phyloP scores from a whole-genome alignment of 2,888 invertebrate genomes.

The Trissolcus brochymenae region DNA sequence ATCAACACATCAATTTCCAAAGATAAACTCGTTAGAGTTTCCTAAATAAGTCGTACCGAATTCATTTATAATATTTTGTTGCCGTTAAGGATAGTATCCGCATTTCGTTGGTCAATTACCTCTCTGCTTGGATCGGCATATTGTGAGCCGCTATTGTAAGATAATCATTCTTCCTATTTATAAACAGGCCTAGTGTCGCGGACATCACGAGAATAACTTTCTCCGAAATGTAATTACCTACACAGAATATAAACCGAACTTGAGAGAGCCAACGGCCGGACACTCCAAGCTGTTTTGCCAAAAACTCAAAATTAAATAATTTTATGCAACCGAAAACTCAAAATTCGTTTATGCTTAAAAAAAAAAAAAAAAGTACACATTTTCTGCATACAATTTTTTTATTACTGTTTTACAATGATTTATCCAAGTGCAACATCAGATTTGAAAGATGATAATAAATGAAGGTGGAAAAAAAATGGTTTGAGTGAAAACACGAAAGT shows the following conservation, averaged over 20 bases:
- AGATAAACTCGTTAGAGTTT: conserved; percentile 33
- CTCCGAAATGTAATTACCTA: conserved; percentile 51
- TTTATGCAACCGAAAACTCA: too few relatives aligned
- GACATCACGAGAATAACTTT: conserved; percentile 46
- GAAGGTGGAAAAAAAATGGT: not conserved
- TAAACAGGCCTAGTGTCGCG: conserved; percentile 46
- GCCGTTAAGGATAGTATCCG: conserved; percentile 5
- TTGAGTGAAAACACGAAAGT: not conserved
- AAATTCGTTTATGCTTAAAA: too few relatives aligned
- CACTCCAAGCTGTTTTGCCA: not conserved
- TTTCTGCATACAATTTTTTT: too few relatives aligned
- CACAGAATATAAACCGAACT: conserved; percentile 3
- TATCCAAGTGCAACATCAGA: too few relatives aligned
- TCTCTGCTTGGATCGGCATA: conserved; percentile 14
- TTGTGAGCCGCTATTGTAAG: conserved; percentile 27
- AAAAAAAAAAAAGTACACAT: too few relatives aligned
- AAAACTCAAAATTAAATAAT: not conserved
- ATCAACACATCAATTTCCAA: conserved; percentile 18
- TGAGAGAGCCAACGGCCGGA: not conserved
- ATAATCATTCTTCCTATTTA: conserved; percentile 54
- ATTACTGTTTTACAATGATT: too few relatives aligned
- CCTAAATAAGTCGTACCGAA: conserved; percentile 18
- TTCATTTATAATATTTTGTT: conserved; percentile 30
- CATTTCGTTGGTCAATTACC: conserved; percentile 32
- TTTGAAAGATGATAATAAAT: too few relatives aligned